Evolutionary conservation across 2,113 vertebrate genomes (phyloP).

Genomic region (Tretioscincus oriximinensis): DNA sequence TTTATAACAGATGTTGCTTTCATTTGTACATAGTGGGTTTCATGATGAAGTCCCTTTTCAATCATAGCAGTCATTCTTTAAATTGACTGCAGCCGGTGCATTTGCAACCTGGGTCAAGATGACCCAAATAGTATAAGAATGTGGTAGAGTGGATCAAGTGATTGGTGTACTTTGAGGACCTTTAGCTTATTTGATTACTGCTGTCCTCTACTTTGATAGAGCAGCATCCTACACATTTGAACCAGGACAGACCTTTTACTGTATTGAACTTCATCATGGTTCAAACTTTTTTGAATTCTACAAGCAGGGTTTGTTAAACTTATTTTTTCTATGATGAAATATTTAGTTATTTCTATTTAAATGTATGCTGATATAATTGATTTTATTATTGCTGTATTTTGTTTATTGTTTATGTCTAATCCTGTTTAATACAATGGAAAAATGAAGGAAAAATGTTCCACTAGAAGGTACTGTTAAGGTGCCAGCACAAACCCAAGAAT

Average conservation of each 20-base stretch:
- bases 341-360: no score
- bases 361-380: no score
- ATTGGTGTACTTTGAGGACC: background rate
- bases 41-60: background rate
- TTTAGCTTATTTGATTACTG: background rate
- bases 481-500: no score
- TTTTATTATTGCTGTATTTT: no score
- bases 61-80: no score
- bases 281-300: no score
- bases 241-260: background rate
- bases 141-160: background rate
- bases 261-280: no score
- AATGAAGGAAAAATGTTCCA: no score
- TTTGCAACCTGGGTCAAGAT: background rate
- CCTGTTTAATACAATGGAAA: no score
- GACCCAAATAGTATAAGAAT: background rate
- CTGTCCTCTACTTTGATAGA: background rate
- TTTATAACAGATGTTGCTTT: background rate
- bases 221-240: background rate
- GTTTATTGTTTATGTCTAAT: no score
- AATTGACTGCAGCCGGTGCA: background rate
- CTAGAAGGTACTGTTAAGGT: no score
- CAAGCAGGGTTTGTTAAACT: background rate
- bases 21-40: background rate
- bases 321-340: no score